Evolutionary conservation across 2,888 invertebrate species (phyloP).

Genomic region (Erebia palarica): DNA sequence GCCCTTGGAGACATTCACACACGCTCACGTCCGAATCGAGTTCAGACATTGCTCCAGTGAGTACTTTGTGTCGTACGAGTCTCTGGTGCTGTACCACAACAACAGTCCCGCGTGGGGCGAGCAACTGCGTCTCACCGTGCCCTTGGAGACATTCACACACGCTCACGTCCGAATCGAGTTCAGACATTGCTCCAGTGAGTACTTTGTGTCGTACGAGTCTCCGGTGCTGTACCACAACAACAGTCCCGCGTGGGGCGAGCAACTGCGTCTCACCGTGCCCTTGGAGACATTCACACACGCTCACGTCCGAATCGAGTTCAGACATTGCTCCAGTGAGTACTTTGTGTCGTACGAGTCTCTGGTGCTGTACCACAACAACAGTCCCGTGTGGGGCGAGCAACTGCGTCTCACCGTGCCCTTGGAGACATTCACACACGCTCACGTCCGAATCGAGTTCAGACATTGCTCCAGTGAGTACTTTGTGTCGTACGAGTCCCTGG

Average conservation of each 20-base stretch:
- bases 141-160: constrained; percentile 95
- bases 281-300: constrained; percentile 96
- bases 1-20: constrained; percentile 95
- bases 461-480: too few species aligned
- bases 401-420: constrained; percentile 93
- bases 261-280: constrained; percentile 92
- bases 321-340: constrained; percentile 97
- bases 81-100: constrained; percentile 96
- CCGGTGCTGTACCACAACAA: constrained; percentile 97
- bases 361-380: constrained; percentile 96
- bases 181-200: constrained; percentile 95
- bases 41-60: constrained; percentile 96
- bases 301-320: constrained; percentile 94
- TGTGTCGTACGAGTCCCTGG: constrained; percentile 92
- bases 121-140: constrained; percentile 92
- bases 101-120: constrained; percentile 97
- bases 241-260: constrained; percentile 96
- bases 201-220: constrained; percentile 92
- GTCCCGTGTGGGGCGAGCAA: constrained; percentile 96
- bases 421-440: constrained; percentile 95
- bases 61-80: constrained; percentile 92
- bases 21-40: constrained; percentile 95
- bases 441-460: constrained; percentile 94
- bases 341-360: constrained; percentile 92
- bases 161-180: constrained; percentile 96